Conservation (phyloP, 2,113 vertebrate genomes). For the Gymnobelideus leadbeateri region DNA sequence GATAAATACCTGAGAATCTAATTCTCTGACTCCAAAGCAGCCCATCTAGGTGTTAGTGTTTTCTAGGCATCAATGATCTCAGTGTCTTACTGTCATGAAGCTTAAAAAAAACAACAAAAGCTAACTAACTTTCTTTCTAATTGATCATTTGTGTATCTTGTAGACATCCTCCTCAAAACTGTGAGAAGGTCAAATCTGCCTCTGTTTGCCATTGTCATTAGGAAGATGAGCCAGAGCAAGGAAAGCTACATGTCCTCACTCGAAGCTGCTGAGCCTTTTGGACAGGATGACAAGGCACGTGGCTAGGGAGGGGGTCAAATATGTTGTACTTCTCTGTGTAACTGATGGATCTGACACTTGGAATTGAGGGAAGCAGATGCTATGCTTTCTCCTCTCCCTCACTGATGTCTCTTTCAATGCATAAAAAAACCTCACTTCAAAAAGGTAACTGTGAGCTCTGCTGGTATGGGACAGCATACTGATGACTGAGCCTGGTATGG, state of each 20-base stretch:
- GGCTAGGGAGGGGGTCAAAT: background rate
- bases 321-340: background rate
- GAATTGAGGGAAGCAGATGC: background rate
- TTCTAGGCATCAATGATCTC: background rate
- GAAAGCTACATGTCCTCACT: background rate
- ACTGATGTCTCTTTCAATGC: background rate
- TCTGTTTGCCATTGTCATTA: constrained; percentile 18
- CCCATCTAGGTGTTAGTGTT: background rate
- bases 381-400: background rate
- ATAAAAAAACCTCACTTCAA: constrained; percentile 7
- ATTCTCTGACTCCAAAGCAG: background rate
- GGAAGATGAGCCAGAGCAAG: background rate
- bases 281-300: background rate
- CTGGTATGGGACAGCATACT: background rate
- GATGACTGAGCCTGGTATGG: too few species aligned
- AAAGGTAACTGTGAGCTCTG: background rate
- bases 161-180: background rate
- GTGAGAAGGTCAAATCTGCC: background rate
- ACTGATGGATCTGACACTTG: background rate
- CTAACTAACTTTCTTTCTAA: background rate
- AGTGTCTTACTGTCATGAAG: background rate
- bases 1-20: background rate
- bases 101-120: background rate
- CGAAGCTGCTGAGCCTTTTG: background rate
- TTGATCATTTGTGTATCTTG: background rate